Conservation (phyloP, 2,113 vertebrate genomes). For the Tupaia chinensis region DNA sequence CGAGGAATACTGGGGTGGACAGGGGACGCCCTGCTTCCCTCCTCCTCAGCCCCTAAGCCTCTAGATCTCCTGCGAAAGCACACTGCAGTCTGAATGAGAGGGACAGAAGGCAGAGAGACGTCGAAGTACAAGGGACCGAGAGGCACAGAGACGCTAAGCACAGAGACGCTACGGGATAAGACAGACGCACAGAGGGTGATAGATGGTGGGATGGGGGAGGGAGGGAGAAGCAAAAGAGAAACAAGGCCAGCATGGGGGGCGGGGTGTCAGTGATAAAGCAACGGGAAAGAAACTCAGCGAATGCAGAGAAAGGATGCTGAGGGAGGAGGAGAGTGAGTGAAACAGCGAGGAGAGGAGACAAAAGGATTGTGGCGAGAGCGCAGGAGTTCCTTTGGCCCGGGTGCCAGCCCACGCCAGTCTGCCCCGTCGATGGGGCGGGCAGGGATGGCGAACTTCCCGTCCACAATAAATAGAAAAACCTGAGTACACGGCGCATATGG, state of each 20-base stretch:
- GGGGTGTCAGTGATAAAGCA: not conserved
- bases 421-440: not conserved
- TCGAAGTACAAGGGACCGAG: not conserved
- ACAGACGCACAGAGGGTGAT: not conserved
- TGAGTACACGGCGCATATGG: conserved; percentile 76
- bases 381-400: conserved; percentile 56
- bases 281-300: not conserved
- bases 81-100: not conserved
- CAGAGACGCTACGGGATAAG: not conserved
- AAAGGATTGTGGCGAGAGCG: conserved; percentile 57
- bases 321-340: not conserved
- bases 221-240: not conserved
- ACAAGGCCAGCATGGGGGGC: not conserved
- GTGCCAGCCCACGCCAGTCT: conserved; percentile 7
- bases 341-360: conserved; percentile 50
- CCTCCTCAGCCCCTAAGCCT: conserved; percentile 14
- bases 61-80: conserved; percentile 52
- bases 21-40: not conserved
- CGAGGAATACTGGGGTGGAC: not conserved
- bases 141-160: not conserved
- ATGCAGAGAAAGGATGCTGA: not conserved
- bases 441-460: conserved; percentile 66
- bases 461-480: conserved; percentile 84
- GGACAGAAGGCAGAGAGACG: conserved; percentile 1
- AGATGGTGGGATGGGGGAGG: not conserved